phyloP scores from a whole-genome alignment of 2,797 vertebrate genomes.

The Eleutherodactylus coqui region DNA sequence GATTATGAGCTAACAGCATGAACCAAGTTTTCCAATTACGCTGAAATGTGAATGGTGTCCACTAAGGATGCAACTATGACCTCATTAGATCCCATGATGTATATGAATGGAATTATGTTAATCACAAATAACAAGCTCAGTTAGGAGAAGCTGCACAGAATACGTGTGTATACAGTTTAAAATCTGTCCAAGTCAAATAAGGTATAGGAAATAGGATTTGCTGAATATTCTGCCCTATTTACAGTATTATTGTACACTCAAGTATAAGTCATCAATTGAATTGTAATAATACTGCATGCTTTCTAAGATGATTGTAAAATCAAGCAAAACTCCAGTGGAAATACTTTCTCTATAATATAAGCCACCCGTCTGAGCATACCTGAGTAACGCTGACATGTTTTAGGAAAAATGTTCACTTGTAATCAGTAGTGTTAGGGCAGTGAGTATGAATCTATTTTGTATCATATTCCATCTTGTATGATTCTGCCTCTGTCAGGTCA shows the following conservation, averaged over 20 bases:
- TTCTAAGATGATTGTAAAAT: not conserved
- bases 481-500: too few relatives aligned
- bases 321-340: not conserved
- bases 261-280: not conserved
- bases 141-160: constrained; percentile 39
- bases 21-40: constrained; percentile 57
- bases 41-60: constrained; percentile 57
- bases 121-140: constrained; percentile 55
- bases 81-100: constrained; percentile 52
- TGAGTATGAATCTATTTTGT: too few relatives aligned
- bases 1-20: constrained; percentile 54
- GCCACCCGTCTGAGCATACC: too few relatives aligned
- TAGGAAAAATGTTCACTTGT: too few relatives aligned
- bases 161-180: not conserved
- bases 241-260: not conserved
- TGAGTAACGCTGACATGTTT: not conserved
- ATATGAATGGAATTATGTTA: constrained; percentile 54
- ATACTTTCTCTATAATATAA: not conserved
- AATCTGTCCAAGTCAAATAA: constrained; percentile 22
- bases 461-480: too few relatives aligned
- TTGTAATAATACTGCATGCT: not conserved
- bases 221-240: not conserved
- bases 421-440: too few relatives aligned
- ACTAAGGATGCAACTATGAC: constrained; percentile 53
- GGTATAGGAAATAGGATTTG: not conserved